Conservation (phyloP, 2,888 invertebrate species). For the Lepidocyrtoides sp. region DNA sequence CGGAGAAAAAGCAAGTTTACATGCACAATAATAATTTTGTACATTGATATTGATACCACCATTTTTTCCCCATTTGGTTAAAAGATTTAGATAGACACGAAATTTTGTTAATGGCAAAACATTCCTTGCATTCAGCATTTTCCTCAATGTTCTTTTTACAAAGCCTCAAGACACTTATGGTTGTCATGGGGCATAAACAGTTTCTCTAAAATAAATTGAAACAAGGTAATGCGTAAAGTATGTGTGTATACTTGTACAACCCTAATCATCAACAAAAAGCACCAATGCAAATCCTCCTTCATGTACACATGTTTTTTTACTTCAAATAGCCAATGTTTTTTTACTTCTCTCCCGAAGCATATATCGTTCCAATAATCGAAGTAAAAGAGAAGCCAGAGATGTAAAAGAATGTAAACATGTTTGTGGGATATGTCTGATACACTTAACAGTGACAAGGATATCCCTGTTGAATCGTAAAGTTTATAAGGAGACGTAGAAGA, state of each 20-base stretch:
- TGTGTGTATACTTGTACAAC: not conserved
- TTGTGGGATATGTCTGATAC: not conserved
- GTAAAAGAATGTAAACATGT: not conserved
- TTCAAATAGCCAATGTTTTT: not conserved
- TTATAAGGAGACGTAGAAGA: slow-evolving; percentile 37
- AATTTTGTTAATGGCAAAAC: slow-evolving; percentile 12
- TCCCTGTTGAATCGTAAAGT: slow-evolving; percentile 69
- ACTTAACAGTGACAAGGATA: slow-evolving; percentile 38
- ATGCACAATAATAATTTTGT: not conserved
- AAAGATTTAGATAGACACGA: not conserved
- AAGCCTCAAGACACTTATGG: not conserved
- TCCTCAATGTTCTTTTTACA: not conserved
- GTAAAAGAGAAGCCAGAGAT: not conserved
- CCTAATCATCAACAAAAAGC: not conserved
- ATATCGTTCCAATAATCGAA: slow-evolving; percentile 51
- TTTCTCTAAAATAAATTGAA: too few species aligned
- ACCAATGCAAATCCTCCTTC: slow-evolving; percentile 36
- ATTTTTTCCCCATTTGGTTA: not conserved
- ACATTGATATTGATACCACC: not conserved
- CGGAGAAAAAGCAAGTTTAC: too few species aligned
- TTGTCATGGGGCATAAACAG: not conserved
- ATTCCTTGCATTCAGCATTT: not conserved
- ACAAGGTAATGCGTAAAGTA: not conserved
- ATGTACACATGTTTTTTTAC: slow-evolving; percentile 45
- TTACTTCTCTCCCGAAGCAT: not conserved